Base-by-base conservation (phyloP, 1,140 invertebrate genomes). In the Pseudomyrmex gracilis region DNA sequence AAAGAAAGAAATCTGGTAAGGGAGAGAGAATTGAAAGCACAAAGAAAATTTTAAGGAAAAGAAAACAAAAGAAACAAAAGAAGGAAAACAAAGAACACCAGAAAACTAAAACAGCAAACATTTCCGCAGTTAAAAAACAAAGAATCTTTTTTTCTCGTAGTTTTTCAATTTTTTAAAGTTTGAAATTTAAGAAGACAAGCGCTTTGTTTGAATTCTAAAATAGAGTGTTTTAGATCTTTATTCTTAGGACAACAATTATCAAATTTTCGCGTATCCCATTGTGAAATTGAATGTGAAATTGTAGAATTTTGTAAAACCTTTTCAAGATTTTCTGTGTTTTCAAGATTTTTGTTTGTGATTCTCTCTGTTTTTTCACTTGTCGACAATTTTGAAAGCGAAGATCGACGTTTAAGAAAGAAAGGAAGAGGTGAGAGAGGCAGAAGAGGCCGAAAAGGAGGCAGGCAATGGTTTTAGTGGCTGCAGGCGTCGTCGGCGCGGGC, bases 391-490 rank as follows among this genome's bases (percentile, higher is more conserved):
- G 12, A 24, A 70, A 67, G 34, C 71, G 57, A 55, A 64, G 22
- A 78, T 78, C 76, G 76, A 57, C 51, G n/a, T 58, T 78, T 57
- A 58, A 78, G 64, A 47, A 45, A 73, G 61, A 22, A 70, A 66
- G 47, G 17, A 82, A 57, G 43, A 60, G 45, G 51, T 47, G 53
- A 34, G 24, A 53, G 58, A 57, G 70, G 49, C 17, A 22, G 64
- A 84, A 24, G 73, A 67, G 45, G 63, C 45, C 43, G 86, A 83
- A 51, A 82, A 90, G 87, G 90, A 86, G 91, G 88, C 89, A 91
- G 90, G 84, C 91, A 91, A 92, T 93, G 87, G 90, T 91, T 93
- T 94, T 94, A 94, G 93, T 92, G 90, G 91, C 92, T 94, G 91
- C 92, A 88, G 93, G 93, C 93, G 93, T 93, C 93, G 85, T 90